Percentiles rank a stretch among this genome's conserved stretches.
Evolutionary conservation across 2,888 invertebrate species (phyloP).

Genomic region (Pristionchus exspectatus): DNA sequence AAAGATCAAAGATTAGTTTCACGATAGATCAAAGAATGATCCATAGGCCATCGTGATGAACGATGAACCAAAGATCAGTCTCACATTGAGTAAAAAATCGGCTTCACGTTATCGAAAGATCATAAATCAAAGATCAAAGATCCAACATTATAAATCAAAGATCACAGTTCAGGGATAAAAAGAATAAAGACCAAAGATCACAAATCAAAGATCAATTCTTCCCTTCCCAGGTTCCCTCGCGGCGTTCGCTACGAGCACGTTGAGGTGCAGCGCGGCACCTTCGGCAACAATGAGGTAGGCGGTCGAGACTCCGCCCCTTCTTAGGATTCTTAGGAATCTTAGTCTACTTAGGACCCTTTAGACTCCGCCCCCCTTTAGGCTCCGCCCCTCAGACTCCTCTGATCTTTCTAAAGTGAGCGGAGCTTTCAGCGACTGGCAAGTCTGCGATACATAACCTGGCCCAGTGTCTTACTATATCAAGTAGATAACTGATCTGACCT

Average conservation of each 20-base stretch:
- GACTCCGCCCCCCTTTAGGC: no score
- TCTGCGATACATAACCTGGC: background rate
- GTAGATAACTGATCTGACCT: background rate
- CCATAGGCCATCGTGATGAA: background rate
- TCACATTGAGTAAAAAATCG: background rate
- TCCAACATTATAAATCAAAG: background rate
- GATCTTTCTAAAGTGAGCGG: no score
- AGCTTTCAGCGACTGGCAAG: no score
- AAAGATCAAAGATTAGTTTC: no score
- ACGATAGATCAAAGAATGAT: no score
- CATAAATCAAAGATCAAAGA: background rate
- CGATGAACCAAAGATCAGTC: background rate
- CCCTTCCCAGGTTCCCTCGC: background rate
- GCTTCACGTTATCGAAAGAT: no score
- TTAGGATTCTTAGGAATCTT: no score
- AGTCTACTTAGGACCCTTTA: no score
- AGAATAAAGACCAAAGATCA: background rate
- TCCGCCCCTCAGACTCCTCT: no score
- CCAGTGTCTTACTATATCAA: background rate
- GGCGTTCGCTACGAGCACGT: slow-evolving; percentile 54
- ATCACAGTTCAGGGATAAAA: no score
- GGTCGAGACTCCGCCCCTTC: no score
- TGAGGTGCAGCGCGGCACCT: background rate
- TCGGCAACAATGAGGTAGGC: slow-evolving; percentile 39
- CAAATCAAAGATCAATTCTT: background rate